Evolutionary conservation across 2,113 vertebrate genomes (phyloP).

Genomic region (Cyphomyrus discorhynchus): DNA sequence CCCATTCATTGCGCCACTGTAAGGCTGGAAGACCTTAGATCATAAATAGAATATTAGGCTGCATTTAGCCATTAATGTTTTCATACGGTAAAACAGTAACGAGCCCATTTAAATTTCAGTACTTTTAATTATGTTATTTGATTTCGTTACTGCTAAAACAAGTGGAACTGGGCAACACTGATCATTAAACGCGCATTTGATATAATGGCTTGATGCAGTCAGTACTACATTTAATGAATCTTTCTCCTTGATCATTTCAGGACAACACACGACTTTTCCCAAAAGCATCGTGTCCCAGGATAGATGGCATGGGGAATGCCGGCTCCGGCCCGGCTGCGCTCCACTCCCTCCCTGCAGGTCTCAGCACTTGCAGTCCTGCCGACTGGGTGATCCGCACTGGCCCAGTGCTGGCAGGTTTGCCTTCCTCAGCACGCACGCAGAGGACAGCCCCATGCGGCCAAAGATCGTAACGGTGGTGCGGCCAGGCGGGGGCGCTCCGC

Average conservation of each 20-base stretch:
- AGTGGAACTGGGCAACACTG: neutral
- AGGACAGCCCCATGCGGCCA: constrained; percentile 62
- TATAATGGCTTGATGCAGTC: neutral
- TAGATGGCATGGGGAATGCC: neutral
- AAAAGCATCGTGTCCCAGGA: neutral
- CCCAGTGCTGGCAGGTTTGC: constrained; percentile 32
- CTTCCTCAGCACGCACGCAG: constrained; percentile 49
- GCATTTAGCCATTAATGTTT: neutral
- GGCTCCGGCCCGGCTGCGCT: constrained; percentile 14
- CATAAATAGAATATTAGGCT: neutral
- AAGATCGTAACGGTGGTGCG: constrained; percentile 71
- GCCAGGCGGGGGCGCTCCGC: constrained; percentile 34
- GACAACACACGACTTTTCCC: neutral
- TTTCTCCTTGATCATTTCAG: constrained; percentile 13
- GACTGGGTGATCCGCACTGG: neutral
- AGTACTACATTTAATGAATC: neutral
- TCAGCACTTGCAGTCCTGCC: neutral
- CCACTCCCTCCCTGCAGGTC: constrained; percentile 14
- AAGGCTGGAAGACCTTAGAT: neutral
- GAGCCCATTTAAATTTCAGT: neutral
- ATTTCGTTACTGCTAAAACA: neutral
- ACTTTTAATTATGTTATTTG: neutral
- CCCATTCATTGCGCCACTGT: neutral
- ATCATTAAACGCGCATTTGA: neutral
- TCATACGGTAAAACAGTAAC: neutral